A percentile compares a stretch with the other conserved stretches of the same genome.
phyloP scores from a whole-genome alignment of 2,113 vertebrate species.

The Xenopus tropicalis region UCB_Xtro_10.0 CM004446.2:67448501-67449000 shows the following conservation, averaged over 20 bases:
- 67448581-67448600: neutral
- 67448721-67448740: constrained; percentile 25
- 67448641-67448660: neutral
- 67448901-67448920: too few relatives aligned
- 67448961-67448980: too few relatives aligned
- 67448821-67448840: neutral
- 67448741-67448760: constrained; percentile 3
- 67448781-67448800: neutral
- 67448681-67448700: constrained; percentile 28
- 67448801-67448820: too few relatives aligned
- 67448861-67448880: too few relatives aligned
- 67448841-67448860: neutral
- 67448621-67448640: neutral
- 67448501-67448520: too few relatives aligned
- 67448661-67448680: constrained; percentile 23
- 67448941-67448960: too few relatives aligned
- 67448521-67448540: too few relatives aligned
- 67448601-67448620: constrained; percentile 6
- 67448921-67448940: too few relatives aligned
- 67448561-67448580: too few relatives aligned
- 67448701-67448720: constrained; percentile 5
- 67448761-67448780: constrained; percentile 10
- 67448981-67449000: too few relatives aligned
- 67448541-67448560: too few relatives aligned
- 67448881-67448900: too few relatives aligned